A percentile compares a stretch with the other conserved stretches of the same genome.
Evolutionary conservation across 2,797 vertebrate genomes (phyloP).

Genomic region (Pithecia hirsuta): DNA sequence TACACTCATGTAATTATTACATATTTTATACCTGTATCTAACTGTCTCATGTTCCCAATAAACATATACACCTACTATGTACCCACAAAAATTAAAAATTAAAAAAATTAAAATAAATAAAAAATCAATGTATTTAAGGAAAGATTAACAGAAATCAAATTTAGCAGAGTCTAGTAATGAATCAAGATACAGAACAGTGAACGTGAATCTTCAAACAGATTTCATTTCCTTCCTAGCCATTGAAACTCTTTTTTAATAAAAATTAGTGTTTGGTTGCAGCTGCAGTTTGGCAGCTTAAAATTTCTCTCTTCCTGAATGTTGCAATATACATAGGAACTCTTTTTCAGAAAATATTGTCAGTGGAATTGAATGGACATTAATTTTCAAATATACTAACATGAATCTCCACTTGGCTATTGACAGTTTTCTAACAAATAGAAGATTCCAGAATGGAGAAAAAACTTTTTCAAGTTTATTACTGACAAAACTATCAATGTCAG

Average conservation of each 20-base stretch:
- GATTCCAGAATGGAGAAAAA: conserved; percentile 58
- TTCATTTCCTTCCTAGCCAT: background rate
- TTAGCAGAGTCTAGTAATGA: background rate
- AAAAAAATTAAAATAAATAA: background rate
- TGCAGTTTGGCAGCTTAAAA: background rate
- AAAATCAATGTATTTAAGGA: background rate
- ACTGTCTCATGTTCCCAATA: background rate
- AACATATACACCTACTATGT: background rate
- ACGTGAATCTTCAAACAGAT: background rate
- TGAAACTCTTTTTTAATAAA: background rate
- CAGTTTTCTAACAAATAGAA: conserved; percentile 62
- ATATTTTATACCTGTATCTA: background rate
- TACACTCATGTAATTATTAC: background rate
- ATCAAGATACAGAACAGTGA: background rate
- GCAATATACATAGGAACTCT: conserved; percentile 7
- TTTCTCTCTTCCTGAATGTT: background rate
- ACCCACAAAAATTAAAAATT: background rate
- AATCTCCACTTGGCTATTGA: conserved; percentile 61
- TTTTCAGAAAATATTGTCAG: conserved; percentile 38
- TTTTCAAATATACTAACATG: conserved; percentile 63
- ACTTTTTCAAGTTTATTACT: conserved; percentile 60
- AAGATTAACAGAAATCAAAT: background rate
- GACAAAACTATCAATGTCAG: conserved; percentile 48
- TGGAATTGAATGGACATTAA: conserved; percentile 35
- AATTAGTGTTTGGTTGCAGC: background rate